A percentile compares a stretch with the other conserved stretches of the same genome.
Conservation (phyloP, 2,113 vertebrate species). For the Poecilia latipinna region DNA sequence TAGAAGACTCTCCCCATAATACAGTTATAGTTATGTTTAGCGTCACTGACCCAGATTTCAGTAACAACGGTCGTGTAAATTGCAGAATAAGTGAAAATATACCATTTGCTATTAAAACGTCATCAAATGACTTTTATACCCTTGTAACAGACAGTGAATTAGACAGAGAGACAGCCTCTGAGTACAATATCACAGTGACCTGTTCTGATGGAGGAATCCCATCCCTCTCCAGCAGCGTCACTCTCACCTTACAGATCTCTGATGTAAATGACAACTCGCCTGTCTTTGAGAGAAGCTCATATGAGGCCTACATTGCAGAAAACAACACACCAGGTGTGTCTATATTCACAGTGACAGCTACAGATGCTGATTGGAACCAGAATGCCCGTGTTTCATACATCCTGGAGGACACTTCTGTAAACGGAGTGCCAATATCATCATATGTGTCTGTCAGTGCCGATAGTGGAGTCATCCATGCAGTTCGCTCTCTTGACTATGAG, state of each 20-base stretch:
- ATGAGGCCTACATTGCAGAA: constrained; percentile 3
- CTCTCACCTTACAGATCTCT: constrained; percentile 15
- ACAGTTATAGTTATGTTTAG: constrained; percentile 66
- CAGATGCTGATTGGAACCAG: constrained; percentile 34
- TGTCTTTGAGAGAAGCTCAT: constrained; percentile 5
- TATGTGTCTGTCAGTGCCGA: constrained; percentile 20
- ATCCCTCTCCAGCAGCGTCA: constrained; percentile 48
- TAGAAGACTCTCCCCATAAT: constrained; percentile 59
- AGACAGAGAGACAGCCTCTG: constrained; percentile 47
- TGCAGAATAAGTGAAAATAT: constrained; percentile 51
- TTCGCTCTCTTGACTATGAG: constrained; percentile 35
- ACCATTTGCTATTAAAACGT: constrained; percentile 52
- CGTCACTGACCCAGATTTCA: constrained; percentile 72
- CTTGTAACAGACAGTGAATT: constrained; percentile 57
- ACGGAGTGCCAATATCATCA: constrained; percentile 13
- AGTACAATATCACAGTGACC: constrained; percentile 1
- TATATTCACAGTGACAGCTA: constrained; percentile 7
- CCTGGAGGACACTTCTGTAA: constrained; percentile 11
- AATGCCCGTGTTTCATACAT: constrained; percentile 33
- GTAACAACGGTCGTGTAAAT: constrained; percentile 64
- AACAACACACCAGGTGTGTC: constrained; percentile 3
- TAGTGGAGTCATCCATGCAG: constrained; percentile 35
- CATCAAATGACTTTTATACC: constrained; percentile 70
- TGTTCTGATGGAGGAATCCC: constrained; percentile 40
- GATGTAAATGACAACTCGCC: constrained; percentile 41